Evolutionary conservation across 2,113 vertebrate species (phyloP).

Genomic region (Tetrao urogallus): DNA sequence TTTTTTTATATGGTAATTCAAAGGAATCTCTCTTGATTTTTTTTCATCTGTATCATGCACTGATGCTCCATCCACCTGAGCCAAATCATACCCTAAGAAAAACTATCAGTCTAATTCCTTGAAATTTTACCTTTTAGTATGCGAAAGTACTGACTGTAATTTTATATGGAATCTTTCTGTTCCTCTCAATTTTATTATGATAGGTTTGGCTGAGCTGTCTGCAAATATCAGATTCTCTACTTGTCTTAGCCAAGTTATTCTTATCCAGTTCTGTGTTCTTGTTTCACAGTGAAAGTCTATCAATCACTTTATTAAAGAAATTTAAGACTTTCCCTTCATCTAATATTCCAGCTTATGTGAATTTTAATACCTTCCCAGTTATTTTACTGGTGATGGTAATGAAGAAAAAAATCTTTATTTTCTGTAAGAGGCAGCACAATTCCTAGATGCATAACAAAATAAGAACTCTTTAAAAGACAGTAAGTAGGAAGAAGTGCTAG

Average conservation of each 20-base stretch:
- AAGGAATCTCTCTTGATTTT: background rate
- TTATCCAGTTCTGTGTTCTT: background rate
- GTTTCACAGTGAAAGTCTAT: slow-evolving; percentile 14
- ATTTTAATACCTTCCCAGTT: background rate
- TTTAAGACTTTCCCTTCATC: background rate
- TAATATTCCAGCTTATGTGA: background rate
- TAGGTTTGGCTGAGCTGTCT: slow-evolving; percentile 28
- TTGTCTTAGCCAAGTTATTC: background rate
- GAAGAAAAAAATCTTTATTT: background rate
- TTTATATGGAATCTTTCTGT: background rate
- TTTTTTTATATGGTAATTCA: background rate
- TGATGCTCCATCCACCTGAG: background rate
- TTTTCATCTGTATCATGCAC: background rate
- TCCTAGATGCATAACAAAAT: background rate
- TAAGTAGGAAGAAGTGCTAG: background rate
- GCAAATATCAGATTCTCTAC: slow-evolving; percentile 25
- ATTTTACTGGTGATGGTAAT: background rate
- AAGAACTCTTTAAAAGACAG: background rate
- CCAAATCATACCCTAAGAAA: background rate
- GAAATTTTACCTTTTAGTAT: background rate
- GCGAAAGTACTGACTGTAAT: background rate
- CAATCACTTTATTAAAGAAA: slow-evolving; percentile 13
- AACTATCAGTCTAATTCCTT: background rate
- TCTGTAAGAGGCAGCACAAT: background rate
- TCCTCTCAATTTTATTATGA: slow-evolving; percentile 21